Conservation (phyloP, 2,113 vertebrate species). For the Cottus gobio region DNA sequence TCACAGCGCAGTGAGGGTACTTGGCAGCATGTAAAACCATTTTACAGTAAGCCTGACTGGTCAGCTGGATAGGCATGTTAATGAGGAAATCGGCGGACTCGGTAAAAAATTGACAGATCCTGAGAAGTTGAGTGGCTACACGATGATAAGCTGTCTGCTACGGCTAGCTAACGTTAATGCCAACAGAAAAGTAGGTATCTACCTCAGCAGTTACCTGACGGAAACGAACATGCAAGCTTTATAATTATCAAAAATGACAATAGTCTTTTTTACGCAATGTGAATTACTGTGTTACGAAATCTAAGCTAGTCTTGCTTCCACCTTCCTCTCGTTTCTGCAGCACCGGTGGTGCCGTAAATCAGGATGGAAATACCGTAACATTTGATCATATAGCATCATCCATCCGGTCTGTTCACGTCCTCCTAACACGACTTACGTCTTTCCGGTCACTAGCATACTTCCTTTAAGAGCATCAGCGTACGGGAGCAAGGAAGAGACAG, state of each 20-base stretch:
- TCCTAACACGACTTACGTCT: neutral
- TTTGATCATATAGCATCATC: neutral
- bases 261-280: neutral
- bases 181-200: slow-evolving; percentile 54
- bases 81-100: neutral
- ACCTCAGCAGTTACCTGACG: slow-evolving; percentile 24
- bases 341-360: slow-evolving; percentile 61
- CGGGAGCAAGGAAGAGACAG: slow-evolving; percentile 25
- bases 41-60: slow-evolving; percentile 96
- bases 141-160: slow-evolving; percentile 29
- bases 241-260: neutral
- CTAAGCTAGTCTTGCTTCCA: slow-evolving; percentile 56
- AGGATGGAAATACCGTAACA: slow-evolving; percentile 28
- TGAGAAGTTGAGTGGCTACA: slow-evolving; percentile 23
- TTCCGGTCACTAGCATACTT: slow-evolving; percentile 14
- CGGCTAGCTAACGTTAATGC: slow-evolving; percentile 64
- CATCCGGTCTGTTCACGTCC: neutral
- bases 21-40: slow-evolving; percentile 95
- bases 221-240: neutral
- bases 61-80: slow-evolving; percentile 90
- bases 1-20: slow-evolving; percentile 93
- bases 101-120: neutral
- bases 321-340: slow-evolving; percentile 40
- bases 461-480: slow-evolving; percentile 37
- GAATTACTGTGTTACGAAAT: neutral